Base-by-base conservation (phyloP, 2,113 vertebrate genomes). In the Sinocyclocheilus grahami region DNA sequence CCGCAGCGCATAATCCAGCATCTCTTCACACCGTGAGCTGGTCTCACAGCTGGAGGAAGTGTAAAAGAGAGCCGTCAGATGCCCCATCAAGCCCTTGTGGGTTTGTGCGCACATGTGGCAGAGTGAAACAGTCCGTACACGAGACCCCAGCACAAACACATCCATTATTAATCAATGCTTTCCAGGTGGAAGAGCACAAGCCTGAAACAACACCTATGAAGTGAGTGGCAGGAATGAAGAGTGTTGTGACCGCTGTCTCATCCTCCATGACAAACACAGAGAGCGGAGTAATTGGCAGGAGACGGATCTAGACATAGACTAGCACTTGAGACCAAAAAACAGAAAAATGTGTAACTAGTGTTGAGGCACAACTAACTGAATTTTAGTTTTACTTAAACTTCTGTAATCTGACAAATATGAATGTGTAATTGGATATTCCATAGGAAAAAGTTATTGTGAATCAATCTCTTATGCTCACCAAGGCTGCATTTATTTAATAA, bases 161-260 rank as follows among this genome's bases (percentile, higher is more conserved):
- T 89, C 76, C 77, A 84, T 85, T 86, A 84, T 89, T 89, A 89
- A 89, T 89, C 77, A 76, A 51, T 39, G n/a, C 48, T 78, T 24
- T 71, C 69, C 5, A 81, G 87, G 48, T 18, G 46, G 67, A 69
- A 48, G 46, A 85, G 87, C 48, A 82, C 58, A 46, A 76, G 78
- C 30, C 65, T 18, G 86, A 65, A 80, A 75, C 74, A 39, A 74
- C 84, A 78, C 37, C 55, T 78, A 69, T 62, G 62, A 58, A 75
- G 75, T 33, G 53, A 71, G 46, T 78, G 83, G 46, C 53, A 71
- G 77, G 46, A 62, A 20, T 63, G 37, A 39, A 8, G 22, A 63
- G 58, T 80, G 55, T n/a, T 46, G 13, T 10, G 37, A 37, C 24
- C 3, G 37, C 48, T 11, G 84, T 63, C 63, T 58, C 30, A 2